Evolutionary conservation across 2,888 invertebrate genomes (phyloP).

Genomic region (Eutolmus rufibarbis): DNA sequence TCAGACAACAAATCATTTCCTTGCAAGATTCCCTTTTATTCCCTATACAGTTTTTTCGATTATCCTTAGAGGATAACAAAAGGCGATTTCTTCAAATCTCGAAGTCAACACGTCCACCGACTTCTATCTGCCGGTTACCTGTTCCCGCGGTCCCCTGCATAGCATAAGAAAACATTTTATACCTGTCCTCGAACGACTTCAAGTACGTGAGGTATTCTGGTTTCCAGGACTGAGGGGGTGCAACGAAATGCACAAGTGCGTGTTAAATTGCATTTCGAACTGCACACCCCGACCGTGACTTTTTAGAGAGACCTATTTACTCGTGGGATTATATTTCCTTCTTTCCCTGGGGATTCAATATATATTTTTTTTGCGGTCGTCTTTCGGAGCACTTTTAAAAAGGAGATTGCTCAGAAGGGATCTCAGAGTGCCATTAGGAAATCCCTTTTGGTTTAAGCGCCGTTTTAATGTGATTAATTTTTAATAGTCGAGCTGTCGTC

Average conservation of each 20-base stretch:
- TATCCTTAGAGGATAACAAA: neutral
- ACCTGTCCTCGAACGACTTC: slow-evolving; percentile 1
- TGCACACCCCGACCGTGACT: neutral
- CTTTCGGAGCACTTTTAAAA: neutral
- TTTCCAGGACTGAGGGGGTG: neutral
- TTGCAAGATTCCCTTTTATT: neutral
- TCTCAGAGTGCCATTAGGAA: neutral
- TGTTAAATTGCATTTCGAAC: slow-evolving; percentile 28
- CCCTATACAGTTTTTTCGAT: neutral
- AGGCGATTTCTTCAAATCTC: neutral
- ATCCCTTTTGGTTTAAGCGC: neutral
- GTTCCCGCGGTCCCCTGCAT: neutral
- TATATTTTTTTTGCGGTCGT: neutral
- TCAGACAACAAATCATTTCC: slow-evolving; percentile 39
- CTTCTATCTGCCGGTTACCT: neutral
- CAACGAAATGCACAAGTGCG: slow-evolving; percentile 25
- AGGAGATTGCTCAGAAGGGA: neutral
- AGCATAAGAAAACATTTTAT: neutral
- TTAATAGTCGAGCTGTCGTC: neutral
- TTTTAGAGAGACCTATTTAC: neutral
- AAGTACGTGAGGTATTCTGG: slow-evolving; percentile 5
- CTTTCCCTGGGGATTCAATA: neutral
- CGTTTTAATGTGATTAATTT: neutral
- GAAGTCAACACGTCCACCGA: slow-evolving; percentile 10
- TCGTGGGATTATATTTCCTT: neutral